phyloP scores from a whole-genome alignment of 2,113 vertebrate species.

The Thymallus thymallus region DNA sequence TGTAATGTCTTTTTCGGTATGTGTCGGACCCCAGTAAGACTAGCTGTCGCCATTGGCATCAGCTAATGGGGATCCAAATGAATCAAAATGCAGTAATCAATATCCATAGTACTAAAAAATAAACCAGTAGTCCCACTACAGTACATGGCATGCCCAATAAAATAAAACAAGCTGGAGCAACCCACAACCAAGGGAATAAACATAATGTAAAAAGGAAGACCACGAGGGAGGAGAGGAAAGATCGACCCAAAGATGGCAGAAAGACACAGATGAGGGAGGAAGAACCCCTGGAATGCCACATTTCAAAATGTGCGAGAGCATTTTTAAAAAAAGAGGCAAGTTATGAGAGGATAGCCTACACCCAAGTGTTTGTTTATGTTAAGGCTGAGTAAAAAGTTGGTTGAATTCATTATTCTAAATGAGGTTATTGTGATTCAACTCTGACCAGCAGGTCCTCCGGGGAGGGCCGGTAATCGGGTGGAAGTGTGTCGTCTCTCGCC shows the following conservation, averaged over 20 bases:
- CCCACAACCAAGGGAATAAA: not conserved
- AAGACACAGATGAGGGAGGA: not conserved
- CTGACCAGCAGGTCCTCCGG: not conserved
- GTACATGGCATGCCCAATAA: not conserved
- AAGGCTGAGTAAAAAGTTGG: not conserved
- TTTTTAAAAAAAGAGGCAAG: too few species aligned
- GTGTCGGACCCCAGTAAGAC: too few species aligned
- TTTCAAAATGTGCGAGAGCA: not conserved
- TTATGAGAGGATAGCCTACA: not conserved
- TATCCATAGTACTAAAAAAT: too few species aligned
- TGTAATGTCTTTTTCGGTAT: too few species aligned
- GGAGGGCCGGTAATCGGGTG: not conserved
- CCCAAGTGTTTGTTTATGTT: not conserved
- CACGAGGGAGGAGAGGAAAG: not conserved
- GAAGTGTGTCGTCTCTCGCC: not conserved
- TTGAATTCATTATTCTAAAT: not conserved
- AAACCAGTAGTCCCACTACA: not conserved
- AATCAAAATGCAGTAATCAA: too few species aligned
- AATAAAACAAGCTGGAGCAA: not conserved
- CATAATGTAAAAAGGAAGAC: not conserved
- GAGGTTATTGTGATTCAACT: not conserved
- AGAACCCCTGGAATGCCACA: too few species aligned
- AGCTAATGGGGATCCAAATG: too few species aligned
- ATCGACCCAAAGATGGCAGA: not conserved
- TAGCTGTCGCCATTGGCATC: too few species aligned